Base-by-base conservation (phyloP, 2,113 vertebrate genomes). In the Nycticryphes semicollaris region DNA sequence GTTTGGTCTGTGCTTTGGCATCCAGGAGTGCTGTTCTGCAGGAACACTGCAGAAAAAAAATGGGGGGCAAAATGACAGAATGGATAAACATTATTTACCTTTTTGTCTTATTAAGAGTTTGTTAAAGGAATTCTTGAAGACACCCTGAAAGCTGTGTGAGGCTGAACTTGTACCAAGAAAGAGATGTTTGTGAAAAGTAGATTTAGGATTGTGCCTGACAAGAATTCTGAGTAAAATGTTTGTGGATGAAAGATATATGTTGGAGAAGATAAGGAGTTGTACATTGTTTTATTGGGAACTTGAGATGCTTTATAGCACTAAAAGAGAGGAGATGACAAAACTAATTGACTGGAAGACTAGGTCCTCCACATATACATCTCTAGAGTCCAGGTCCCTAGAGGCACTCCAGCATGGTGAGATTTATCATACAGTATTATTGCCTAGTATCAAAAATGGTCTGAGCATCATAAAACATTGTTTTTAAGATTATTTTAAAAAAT, bases 321-420 rank as follows among this genome's bases (percentile, higher is more conserved):
- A 73, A 92, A 77, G 27, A 77, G 84, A 88, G 9, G 35, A 94
- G 33, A 50, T 41, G 72, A 82, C 89, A 93, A 82, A 95, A 79
- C 6, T 39, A 56, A 75, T 73, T 0, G 0, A 0, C 53, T 79
- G 53, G 25, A 91, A 84, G 35, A 23, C 43, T 63, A 31, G 30
- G 17, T 70, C 19, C 14, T 93, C 18, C 66, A 81, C 47, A 48
- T 1, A 10, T 35, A 12, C 30, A 33, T 30, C 59, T 33, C 51
- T 48, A 43, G 73, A 81, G 19, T 54, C 28, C 47, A 92, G 6
- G 4, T 43, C 23, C 57, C 56, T 41, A n/a, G 54, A 75, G 47
- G 35, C 6, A 35, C 70, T 75, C 8, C n/a, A 72, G 17, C 14
- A 37, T 23, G 17, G 17, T 62, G 28, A 91, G 33, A 30, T 78